Evolutionary conservation across 2,888 invertebrate genomes (phyloP).

Genomic region (Spilosoma lubricipeda): DNA sequence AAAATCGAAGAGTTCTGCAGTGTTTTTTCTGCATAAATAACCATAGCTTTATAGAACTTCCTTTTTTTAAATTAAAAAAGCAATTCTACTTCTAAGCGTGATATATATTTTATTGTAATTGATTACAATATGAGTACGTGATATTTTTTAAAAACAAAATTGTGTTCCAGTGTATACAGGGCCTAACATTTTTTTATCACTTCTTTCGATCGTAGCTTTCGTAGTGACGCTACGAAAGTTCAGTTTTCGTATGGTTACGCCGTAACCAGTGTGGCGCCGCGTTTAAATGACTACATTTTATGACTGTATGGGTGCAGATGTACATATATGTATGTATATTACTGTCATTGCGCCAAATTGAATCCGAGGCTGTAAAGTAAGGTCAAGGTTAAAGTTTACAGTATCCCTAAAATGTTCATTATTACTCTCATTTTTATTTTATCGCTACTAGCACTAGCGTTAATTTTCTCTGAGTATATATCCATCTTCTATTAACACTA

Average conservation of each 20-base stretch:
- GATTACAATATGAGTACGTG: background rate
- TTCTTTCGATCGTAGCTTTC: background rate
- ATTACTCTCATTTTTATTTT: background rate
- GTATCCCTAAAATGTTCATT: slow-evolving; percentile 6
- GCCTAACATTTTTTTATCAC: background rate
- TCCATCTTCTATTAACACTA: background rate
- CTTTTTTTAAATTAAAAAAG: background rate
- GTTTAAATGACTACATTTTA: slow-evolving; percentile 23
- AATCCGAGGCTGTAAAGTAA: slow-evolving; percentile 28
- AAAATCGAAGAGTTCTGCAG: too few relatives aligned
- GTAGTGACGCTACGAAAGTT: slow-evolving; percentile 38
- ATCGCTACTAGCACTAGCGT: background rate
- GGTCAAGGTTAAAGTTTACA: slow-evolving; percentile 32
- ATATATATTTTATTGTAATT: background rate
- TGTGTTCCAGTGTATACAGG: background rate
- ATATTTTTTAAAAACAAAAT: background rate
- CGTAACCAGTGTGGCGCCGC: slow-evolving; percentile 43
- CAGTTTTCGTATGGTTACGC: slow-evolving; percentile 37
- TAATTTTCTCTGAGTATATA: background rate
- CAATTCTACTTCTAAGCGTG: too few relatives aligned
- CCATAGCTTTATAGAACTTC: too few relatives aligned
- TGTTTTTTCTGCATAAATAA: too few relatives aligned
- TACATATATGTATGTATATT: slow-evolving; percentile 14
- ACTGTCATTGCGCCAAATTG: slow-evolving; percentile 44
- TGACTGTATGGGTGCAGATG: slow-evolving; percentile 13